These are phyloP conservation scores for Halocynthia aurantium DNA, from an alignment of 23 tunicate species.

Conservation along the genomic window DNA sequence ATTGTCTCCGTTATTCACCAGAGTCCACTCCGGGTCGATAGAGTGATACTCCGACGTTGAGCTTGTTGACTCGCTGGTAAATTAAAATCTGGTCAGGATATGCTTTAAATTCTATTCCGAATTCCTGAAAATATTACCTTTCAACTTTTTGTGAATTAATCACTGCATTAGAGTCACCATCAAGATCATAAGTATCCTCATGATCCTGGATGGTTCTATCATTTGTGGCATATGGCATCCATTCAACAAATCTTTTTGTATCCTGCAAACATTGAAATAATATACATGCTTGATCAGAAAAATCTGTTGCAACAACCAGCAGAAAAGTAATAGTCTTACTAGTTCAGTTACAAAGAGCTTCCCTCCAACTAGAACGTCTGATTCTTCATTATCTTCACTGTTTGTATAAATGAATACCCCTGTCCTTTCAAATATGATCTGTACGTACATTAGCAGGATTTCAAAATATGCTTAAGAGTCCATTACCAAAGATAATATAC, in stretches of 20 bases:
- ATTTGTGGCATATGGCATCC: conserved; percentile 23
- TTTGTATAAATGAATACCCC: conserved; percentile 55
- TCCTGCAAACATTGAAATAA: conserved; percentile 17
- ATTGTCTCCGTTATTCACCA: conserved; percentile 31
- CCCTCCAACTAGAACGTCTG: conserved; percentile 47
- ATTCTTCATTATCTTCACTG: conserved; percentile 19
- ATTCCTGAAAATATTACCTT: not conserved
- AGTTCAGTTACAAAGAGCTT: conserved; percentile 33
- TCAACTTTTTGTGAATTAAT: conserved; percentile 8
- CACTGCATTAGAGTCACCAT: conserved; percentile 41
- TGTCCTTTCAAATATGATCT: conserved; percentile 45
- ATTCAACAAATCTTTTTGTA: conserved; percentile 14
- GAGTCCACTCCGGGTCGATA: conserved; percentile 79
- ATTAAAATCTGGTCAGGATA: not conserved
- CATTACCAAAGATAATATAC: no score
- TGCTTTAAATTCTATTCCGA: not conserved
- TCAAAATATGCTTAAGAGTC: no score
- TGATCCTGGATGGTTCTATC: not conserved
- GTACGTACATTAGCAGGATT: not conserved
- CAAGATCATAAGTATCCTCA: conserved; percentile 26
- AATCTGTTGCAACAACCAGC: not conserved
- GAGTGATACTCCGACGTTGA: conserved; percentile 12
- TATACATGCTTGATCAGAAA: not conserved
- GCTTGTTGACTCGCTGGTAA: not conserved
- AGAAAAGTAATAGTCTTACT: conserved; percentile 30